phyloP scores from a whole-genome alignment of 2,797 vertebrate species.

The Cirrhinus mrigala region DNA sequence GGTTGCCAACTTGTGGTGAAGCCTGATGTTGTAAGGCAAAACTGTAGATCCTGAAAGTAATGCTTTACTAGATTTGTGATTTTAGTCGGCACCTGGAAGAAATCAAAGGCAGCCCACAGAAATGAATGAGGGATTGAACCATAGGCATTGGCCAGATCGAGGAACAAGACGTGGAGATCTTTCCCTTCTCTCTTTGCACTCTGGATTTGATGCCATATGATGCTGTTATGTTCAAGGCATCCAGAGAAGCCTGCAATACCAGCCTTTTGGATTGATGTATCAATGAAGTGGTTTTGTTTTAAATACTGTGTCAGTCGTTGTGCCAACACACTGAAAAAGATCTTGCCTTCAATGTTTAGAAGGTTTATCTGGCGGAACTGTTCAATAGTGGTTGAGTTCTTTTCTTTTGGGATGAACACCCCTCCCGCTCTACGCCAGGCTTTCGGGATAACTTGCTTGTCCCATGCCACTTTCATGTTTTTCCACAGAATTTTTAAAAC shows the following conservation, averaged over 20 bases:
- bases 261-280: neutral
- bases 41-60: slow-evolving; percentile 1
- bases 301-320: neutral
- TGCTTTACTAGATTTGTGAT: slow-evolving; percentile 6
- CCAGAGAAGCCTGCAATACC: neutral
- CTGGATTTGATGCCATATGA: slow-evolving; percentile 7
- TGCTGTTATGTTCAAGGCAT: slow-evolving; percentile 3
- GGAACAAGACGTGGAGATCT: slow-evolving; percentile 13
- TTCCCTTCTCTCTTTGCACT: neutral
- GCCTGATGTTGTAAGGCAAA: neutral
- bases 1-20: neutral
- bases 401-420: slow-evolving; percentile 11
- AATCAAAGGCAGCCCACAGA: slow-evolving; percentile 34
- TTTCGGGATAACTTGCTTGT: slow-evolving; percentile 23
- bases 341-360: slow-evolving; percentile 46
- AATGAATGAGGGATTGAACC: neutral
- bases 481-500: slow-evolving; percentile 36
- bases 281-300: neutral
- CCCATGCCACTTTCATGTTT: slow-evolving; percentile 27
- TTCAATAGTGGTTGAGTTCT: neutral
- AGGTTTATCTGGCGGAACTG: slow-evolving; percentile 19
- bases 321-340: slow-evolving; percentile 11
- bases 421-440: slow-evolving; percentile 11
- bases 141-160: neutral
- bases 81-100: slow-evolving; percentile 1